Evolutionary conservation across 2,113 vertebrate genomes (phyloP).

Genomic region (Glaucomys volans): DNA sequence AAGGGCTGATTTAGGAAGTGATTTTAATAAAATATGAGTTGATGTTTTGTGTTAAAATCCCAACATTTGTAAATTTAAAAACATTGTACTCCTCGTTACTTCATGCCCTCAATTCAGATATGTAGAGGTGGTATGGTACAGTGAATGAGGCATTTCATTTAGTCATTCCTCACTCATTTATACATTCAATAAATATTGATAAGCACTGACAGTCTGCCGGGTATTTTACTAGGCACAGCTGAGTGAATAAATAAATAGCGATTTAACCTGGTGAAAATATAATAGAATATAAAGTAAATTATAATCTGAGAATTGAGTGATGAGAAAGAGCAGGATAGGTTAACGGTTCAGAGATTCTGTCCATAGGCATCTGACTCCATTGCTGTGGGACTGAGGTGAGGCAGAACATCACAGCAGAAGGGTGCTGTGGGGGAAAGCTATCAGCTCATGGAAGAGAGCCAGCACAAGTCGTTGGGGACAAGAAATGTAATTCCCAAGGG

Average conservation of each 20-base stretch:
- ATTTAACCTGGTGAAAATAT: background rate
- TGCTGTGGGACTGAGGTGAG: too few relatives aligned
- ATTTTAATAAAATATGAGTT: background rate
- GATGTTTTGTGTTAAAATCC: conserved; percentile 1
- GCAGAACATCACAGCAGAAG: too few relatives aligned
- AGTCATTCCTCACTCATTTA: background rate
- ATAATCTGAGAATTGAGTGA: background rate
- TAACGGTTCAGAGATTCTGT: background rate
- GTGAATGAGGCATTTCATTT: background rate
- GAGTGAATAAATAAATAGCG: background rate
- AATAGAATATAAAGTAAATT: background rate
- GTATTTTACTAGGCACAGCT: background rate
- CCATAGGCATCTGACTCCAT: too few relatives aligned
- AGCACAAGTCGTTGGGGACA: too few relatives aligned
- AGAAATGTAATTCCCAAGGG: too few relatives aligned
- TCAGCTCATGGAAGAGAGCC: too few relatives aligned
- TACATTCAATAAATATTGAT: background rate
- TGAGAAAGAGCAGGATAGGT: background rate
- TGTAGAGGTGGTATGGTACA: background rate
- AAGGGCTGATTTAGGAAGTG: background rate
- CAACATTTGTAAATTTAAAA: background rate
- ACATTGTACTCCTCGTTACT: background rate
- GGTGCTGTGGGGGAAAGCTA: too few relatives aligned
- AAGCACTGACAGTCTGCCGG: background rate
- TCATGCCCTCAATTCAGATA: background rate